Percentiles rank a stretch among this genome's conserved stretches.
Conservation (phyloP, 2,888 invertebrate species). For the Catocala fraxini region DNA sequence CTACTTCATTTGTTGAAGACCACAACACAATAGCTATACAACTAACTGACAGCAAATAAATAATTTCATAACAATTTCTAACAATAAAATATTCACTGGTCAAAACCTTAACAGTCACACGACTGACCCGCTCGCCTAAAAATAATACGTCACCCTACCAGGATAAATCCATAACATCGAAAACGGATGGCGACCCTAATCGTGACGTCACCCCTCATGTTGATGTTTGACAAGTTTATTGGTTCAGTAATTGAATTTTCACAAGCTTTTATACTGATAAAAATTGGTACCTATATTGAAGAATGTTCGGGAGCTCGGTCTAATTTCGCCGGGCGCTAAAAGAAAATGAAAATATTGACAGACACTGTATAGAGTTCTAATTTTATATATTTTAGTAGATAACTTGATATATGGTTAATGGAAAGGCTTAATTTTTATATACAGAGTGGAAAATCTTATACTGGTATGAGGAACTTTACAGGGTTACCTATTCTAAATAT, state of each 20-base stretch:
- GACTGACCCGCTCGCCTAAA: constrained; percentile 16
- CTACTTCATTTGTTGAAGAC: no score
- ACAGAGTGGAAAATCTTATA: no score
- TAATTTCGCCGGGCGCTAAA: constrained; percentile 46
- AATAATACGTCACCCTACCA: constrained; percentile 27
- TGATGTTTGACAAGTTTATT: constrained; percentile 80
- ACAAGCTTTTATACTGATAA: constrained; percentile 70
- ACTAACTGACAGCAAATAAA: no score
- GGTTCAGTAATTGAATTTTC: constrained; percentile 77
- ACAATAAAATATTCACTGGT: neutral
- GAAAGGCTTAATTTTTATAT: neutral
- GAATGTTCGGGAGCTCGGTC: constrained; percentile 45
- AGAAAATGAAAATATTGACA: constrained; percentile 54
- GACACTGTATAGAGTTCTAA: constrained; percentile 32
- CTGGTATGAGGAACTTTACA: no score
- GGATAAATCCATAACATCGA: constrained; percentile 34
- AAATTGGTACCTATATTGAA: constrained; percentile 62
- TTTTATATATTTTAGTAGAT: constrained; percentile 30
- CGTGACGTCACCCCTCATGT: constrained; percentile 56
- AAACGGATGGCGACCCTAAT: constrained; percentile 45
- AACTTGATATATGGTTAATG: constrained; percentile 2
- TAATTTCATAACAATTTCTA: neutral
- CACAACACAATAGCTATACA: no score
- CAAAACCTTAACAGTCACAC: neutral
- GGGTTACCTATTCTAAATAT: no score